A percentile compares a stretch with the other conserved stretches of the same genome.
Evolutionary conservation across 2,113 vertebrate species (phyloP).

Genomic region (Tichodroma muraria): DNA sequence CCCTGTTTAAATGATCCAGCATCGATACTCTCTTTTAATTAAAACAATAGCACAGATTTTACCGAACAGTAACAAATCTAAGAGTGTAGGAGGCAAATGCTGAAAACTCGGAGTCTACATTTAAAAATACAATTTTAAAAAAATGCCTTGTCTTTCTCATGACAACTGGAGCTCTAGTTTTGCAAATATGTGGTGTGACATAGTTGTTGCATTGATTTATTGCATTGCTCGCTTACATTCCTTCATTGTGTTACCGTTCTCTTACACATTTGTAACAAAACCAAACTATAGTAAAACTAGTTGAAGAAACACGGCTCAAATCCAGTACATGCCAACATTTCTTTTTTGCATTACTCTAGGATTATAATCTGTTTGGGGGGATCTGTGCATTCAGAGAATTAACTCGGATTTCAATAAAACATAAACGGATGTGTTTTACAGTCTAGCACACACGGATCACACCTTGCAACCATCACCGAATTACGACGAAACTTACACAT

Average conservation of each 20-base stretch:
- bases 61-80: not conserved
- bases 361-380: not conserved
- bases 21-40: not conserved
- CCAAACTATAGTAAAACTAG: constrained; percentile 14
- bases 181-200: not conserved
- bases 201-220: not conserved
- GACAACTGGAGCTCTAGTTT: not conserved
- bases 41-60: constrained; percentile 45
- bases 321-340: not conserved
- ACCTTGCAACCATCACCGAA: not conserved
- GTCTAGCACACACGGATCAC: not conserved
- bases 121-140: not conserved
- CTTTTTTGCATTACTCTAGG: not conserved
- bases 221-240: not conserved
- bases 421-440: not conserved
- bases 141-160: not conserved
- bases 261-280: not conserved
- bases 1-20: not conserved
- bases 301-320: not conserved
- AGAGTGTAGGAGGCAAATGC: not conserved
- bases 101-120: not conserved
- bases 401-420: not conserved
- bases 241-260: not conserved
- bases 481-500: not conserved
- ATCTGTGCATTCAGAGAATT: not conserved